A percentile compares a stretch with the other conserved stretches of the same genome.
Conservation (phyloP, 2,888 invertebrate species). For the Neuroscelio doddi region DNA sequence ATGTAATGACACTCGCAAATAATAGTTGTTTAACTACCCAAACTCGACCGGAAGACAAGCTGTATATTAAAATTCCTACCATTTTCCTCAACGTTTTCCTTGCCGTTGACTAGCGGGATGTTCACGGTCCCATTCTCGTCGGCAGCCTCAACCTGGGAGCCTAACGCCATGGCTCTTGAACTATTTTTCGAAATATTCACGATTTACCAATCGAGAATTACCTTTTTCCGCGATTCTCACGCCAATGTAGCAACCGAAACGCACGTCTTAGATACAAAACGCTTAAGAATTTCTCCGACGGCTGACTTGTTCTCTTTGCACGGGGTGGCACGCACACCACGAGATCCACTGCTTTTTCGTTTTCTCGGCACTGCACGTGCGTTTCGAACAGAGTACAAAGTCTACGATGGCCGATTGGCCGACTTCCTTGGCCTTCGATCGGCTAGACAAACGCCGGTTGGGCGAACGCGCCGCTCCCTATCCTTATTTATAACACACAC, state of each 20-base stretch:
- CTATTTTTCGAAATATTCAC: conserved; percentile 2
- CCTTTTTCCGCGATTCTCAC: background rate
- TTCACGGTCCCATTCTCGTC: conserved; percentile 65
- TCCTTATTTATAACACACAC: background rate
- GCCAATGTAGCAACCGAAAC: background rate
- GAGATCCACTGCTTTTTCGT: conserved; percentile 9
- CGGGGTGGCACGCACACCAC: background rate
- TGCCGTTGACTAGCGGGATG: conserved; percentile 64
- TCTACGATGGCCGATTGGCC: conserved; percentile 44
- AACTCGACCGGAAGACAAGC: background rate
- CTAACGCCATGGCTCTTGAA: conserved; percentile 66
- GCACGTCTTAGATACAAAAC: background rate
- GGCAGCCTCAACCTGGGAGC: conserved; percentile 68
- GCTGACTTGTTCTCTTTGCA: background rate
- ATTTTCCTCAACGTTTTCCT: conserved; percentile 25
- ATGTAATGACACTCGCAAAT: conserved; percentile 7
- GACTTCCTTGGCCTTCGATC: conserved; percentile 35
- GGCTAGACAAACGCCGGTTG: conserved; percentile 40
- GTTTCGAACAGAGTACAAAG: conserved; percentile 42
- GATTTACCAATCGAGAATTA: background rate
- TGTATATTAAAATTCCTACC: conserved; percentile 5
- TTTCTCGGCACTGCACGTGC: conserved; percentile 39
- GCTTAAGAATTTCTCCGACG: background rate
- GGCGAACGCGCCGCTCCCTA: conserved; percentile 34
- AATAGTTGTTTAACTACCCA: background rate